Base-by-base conservation (phyloP, 2,797 vertebrate genomes). In the Diplodus puntazzo region DNA sequence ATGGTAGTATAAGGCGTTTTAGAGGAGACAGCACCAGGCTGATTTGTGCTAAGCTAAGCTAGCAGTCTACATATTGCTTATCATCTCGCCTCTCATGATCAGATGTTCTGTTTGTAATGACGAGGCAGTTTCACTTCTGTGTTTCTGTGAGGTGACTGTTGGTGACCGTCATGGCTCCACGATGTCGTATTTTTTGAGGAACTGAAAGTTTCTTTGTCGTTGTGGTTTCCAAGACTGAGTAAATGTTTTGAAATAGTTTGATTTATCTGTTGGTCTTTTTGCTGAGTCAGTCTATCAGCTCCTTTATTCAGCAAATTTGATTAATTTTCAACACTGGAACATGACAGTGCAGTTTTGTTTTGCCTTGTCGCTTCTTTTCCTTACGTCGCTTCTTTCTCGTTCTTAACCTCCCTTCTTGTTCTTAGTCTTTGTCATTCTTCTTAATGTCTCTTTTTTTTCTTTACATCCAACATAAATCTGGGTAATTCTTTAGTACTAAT, bases 321-420 rank as follows among this genome's bases (percentile, higher is more conserved):
- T 12, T 16, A 4, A 45, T 14, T 1, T 9, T 46, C 5, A 16
- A 46, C 27, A 16, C 25, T 10, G 3, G 11, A 67, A 67, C 52
- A 21, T 81, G 75, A 83, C 1, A 0, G 55, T 48, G 78, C 75
- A 70, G n/a, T 52, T 80, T 72, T 48, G 46, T 48, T 48, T 48
- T 48, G 34, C 34, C 34, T 39, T 39, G 34, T 39, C 34, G 8
- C 8, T 39, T 39, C 8, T 2, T 39, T 39, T 39, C 34, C 7
- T 39, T 39, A 8, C 7, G 34, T 39, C 6, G 30, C 34, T 39
- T 10, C 8, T 9, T 10, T 39, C 8, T 9, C 34, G 8, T 39
- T 39, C 34, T 4, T 39, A 39, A 39, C 8, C 34, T 39, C 34
- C 1, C 34, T 39, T 39, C 34, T 39, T 34, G 34, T 34, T 34